Evolutionary conservation across 2,888 invertebrate species (phyloP).

Genomic region (Epinotia demarniana): DNA sequence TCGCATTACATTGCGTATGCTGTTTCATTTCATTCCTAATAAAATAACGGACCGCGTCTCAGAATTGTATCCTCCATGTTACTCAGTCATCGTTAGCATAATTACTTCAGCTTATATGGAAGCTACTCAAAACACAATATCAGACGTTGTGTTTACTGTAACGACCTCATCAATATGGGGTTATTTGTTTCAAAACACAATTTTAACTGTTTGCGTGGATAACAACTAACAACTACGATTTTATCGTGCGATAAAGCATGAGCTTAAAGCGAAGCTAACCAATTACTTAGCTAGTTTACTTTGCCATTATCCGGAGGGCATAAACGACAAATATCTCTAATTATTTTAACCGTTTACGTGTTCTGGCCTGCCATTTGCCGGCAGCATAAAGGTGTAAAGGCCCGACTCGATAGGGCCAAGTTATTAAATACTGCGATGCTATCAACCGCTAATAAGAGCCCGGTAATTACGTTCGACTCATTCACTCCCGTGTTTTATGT

Average conservation of each 20-base stretch:
- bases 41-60: conserved; percentile 40
- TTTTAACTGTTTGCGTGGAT: background rate
- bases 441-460: conserved; percentile 66
- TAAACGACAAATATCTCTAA: conserved; percentile 36
- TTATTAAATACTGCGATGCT: conserved; percentile 66
- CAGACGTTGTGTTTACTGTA: background rate
- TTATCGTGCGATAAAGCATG: conserved; percentile 3
- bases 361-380: conserved; percentile 56
- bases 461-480: conserved; percentile 65
- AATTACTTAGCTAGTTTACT: conserved; percentile 33
- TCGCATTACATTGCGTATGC: conserved; percentile 58
- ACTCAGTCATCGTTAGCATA: background rate
- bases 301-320: conserved; percentile 18
- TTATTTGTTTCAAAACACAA: conserved; percentile 7
- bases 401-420: conserved; percentile 51
- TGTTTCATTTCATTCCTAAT: conserved; percentile 58
- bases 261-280: conserved; percentile 3
- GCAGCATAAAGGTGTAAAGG: conserved; percentile 58
- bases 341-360: conserved; percentile 35
- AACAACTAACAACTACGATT: background rate
- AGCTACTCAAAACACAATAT: conserved; percentile 5
- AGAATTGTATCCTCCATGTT: conserved; percentile 31
- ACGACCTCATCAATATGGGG: conserved; percentile 6
- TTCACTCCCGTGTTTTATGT: conserved; percentile 63
- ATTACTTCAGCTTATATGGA: background rate